Evolutionary conservation across 2,113 vertebrate species (phyloP), one percentile per base, ranked within the genome.

Genomic region (Callaeas wilsoni): DNA sequence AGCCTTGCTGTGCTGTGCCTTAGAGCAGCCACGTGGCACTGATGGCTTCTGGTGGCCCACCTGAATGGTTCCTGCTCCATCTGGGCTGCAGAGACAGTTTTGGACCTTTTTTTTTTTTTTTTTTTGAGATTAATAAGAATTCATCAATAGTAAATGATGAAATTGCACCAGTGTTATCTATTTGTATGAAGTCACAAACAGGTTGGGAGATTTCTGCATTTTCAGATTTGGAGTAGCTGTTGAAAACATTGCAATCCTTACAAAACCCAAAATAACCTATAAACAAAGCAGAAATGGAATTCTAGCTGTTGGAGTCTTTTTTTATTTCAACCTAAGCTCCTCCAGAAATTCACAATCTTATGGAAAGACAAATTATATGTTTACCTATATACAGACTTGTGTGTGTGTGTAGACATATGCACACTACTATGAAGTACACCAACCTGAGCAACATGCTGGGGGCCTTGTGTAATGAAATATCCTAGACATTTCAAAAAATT

Each of bases 401-500:
- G 1, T 6, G 8, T 57, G 13, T 12, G 14, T 33, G 13, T 16
- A 79, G 25, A 76, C 16, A 29, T 39, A 47, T 3, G 26, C 25
- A 41, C 9, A 19, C 21, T 27, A 8, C 22, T 50, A 27, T 13
- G n/a, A 70, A 75, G 41, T 65, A 56, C 57, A 87, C 8, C 67
- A 81, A 78, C 35, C 32, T 37, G 35, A 84, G 64, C 5, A 10
- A 79, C 39, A 78, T 0, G 0, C 47, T 75, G 77, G 47, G 76
- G 52, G 49, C 49, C 60, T n/a, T 44, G 62, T 50, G 59, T 55
- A 88, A 77, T 22, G 30, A 67, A 94, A 74, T 71, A 73, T 64
- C 69, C 37, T 17, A 79, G 62, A 56, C 73, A 89, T 82, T 87
- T 52, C 32, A 73, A 87, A 84, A 90, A 92, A 90, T 78, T 49